Base-by-base conservation (phyloP, 2,797 vertebrate genomes). In the Pipistrellus pipistrellus region DNA sequence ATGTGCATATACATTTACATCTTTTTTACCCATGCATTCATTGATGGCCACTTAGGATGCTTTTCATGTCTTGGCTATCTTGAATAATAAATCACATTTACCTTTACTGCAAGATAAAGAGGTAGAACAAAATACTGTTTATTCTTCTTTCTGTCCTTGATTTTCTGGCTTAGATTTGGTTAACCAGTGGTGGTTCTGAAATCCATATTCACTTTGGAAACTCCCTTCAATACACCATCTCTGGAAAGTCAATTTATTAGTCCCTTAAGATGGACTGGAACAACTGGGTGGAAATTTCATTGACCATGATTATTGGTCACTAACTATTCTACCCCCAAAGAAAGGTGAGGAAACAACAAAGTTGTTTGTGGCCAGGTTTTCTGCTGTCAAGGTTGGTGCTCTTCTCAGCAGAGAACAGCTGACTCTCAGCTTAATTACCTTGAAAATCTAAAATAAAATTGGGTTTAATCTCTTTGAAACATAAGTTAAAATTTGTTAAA, bases 361-460 rank as follows among this genome's bases (percentile, higher is more conserved):
- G 59, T 32, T 53, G 21, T 27, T 8, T 13, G 20, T 30, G 51
- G 32, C 57, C 41, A 48, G 18, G 9, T 66, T 75, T 90, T 85
- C 53, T 64, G 73, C 51, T 23, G 21, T 80, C 90, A 78, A 59
- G 53, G 14, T 76, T 23, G 25, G 32, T 9, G 6, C 10, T 64
- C 12, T 94, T 68, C 38, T 30, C n/a, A 38, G 17, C 9, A 91
- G 68, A 94, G 41, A 30, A 10, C 3, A 71, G 25, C 35, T n/a
- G n/a, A 6, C 53, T 90, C 57, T 85, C 41, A 53, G 35, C n/a
- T 68, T 62, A 73, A 64, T 32, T 8, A 51, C 59, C 17, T 62
- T 77, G 55, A 66, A 84, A 68, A 53, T 17, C 14, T 21, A 94
- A 95, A 93, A 85, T 69, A 88, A 88, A 88, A 78, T 51, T 11